Conservation (phyloP, 2,797 vertebrate species). For the Botia kubotai region DNA sequence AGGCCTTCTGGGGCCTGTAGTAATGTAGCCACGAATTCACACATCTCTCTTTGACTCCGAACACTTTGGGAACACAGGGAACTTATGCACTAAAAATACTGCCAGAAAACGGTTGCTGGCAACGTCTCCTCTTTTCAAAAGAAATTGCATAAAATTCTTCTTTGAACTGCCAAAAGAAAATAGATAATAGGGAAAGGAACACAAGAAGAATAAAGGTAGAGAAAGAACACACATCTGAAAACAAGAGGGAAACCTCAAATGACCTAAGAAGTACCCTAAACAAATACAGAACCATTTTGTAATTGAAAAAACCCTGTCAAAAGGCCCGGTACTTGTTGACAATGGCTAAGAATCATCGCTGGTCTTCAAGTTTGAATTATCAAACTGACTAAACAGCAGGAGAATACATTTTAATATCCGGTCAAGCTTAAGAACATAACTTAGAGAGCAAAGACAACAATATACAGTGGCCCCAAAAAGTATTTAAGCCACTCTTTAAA, state of each 20-base stretch:
- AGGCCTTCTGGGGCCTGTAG: constrained; percentile 70
- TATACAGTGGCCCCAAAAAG: background rate
- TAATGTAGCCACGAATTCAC: constrained; percentile 60
- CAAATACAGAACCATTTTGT: constrained; percentile 33
- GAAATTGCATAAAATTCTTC: constrained; percentile 43
- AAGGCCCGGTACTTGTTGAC: constrained; percentile 4
- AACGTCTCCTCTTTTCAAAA: constrained; percentile 49
- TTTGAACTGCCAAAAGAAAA: constrained; percentile 38
- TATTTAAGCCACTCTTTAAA: background rate
- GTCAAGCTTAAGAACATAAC: background rate
- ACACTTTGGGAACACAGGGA: constrained; percentile 53
- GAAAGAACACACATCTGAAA: constrained; percentile 22
- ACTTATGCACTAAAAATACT: constrained; percentile 44
- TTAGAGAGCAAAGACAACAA: background rate
- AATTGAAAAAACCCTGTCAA: constrained; percentile 20
- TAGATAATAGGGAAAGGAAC: constrained; percentile 21
- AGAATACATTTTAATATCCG: constrained; percentile 14
- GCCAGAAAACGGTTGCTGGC: constrained; percentile 48
- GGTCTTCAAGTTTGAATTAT: constrained; percentile 8
- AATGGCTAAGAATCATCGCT: constrained; percentile 15
- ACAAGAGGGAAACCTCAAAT: constrained; percentile 45
- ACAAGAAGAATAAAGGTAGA: constrained; percentile 25
- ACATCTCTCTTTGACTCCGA: constrained; percentile 57
- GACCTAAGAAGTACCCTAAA: constrained; percentile 19
- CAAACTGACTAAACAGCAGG: background rate